phyloP scores from a whole-genome alignment of 1,140 invertebrate genomes.

The Diorhabda elongata region DNA sequence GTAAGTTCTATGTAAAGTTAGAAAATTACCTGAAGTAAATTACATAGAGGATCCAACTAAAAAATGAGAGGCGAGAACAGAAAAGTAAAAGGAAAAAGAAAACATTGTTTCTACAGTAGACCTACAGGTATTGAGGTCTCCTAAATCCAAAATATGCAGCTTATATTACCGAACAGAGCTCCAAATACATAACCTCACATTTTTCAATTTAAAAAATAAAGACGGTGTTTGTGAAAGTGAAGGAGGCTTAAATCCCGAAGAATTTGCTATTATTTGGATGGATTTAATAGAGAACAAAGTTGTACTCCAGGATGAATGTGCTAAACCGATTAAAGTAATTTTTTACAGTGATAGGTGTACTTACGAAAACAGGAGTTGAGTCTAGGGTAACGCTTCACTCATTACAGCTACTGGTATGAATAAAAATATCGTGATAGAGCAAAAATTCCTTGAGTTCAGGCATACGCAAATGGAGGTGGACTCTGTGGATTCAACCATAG shows the following conservation, averaged over 20 bases:
- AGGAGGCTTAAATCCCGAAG: conserved; percentile 16
- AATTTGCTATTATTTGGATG: conserved; percentile 13
- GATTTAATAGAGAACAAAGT: conserved; percentile 10
- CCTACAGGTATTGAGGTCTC: conserved; percentile 34
- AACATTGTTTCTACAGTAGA: conserved; percentile 33
- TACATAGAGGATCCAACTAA: conserved; percentile 10
- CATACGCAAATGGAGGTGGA: conserved; percentile 26
- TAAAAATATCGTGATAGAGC: conserved; percentile 15
- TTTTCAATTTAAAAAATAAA: conserved; percentile 15
- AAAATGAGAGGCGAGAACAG: conserved; percentile 26
- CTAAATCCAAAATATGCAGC: conserved; percentile 30
- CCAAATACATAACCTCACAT: conserved; percentile 9
- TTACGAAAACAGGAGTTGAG: conserved; percentile 15
- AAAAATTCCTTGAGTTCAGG: conserved; percentile 23
- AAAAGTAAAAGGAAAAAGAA: conserved; percentile 26
- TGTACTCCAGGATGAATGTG: not conserved
- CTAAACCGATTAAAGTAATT: conserved; percentile 13
- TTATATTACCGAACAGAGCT: conserved; percentile 35
- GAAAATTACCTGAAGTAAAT: no score
- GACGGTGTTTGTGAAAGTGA: conserved; percentile 15
- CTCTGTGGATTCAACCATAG: conserved; percentile 20
- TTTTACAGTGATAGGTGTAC: conserved; percentile 20
- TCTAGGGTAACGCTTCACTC: conserved; percentile 12
- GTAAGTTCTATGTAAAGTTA: not conserved
- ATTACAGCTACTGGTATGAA: not conserved